These are phyloP conservation scores for Mionectes macconnelli DNA, from an alignment of 2,113 vertebrate genomes.

Conservation along the genomic window DNA sequence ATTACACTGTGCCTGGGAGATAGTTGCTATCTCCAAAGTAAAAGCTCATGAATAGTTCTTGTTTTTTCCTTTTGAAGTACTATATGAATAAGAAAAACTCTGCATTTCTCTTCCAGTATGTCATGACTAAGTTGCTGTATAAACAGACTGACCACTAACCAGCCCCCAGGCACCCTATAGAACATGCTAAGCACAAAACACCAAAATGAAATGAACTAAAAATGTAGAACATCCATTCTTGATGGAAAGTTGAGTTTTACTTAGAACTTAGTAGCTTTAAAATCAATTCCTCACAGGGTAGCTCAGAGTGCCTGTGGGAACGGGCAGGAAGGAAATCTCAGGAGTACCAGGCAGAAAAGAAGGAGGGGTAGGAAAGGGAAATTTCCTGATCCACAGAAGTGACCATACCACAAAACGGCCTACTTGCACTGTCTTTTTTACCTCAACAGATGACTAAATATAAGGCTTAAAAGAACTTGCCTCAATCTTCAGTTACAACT, in stretches of 20 bases:
- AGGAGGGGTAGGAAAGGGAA: not conserved
- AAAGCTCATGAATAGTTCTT: not conserved
- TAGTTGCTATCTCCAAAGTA: not conserved
- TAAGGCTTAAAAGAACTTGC: not conserved
- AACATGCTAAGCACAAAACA: not conserved
- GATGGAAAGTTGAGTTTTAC: not conserved
- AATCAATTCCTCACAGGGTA: not conserved
- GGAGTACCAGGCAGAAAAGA: not conserved
- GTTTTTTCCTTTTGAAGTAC: not conserved
- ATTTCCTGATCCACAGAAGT: not conserved
- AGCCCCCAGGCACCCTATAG: not conserved
- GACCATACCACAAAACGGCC: not conserved
- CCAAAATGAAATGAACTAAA: rapidly evolving
- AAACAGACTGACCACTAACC: not conserved
- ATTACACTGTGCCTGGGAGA: not conserved
- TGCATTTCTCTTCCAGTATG: not conserved
- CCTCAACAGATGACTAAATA: not conserved
- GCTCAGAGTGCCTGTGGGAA: not conserved
- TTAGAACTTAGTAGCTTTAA: not conserved
- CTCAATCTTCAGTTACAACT: not conserved
- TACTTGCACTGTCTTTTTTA: not conserved
- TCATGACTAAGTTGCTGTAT: not conserved
- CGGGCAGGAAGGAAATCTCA: not conserved
- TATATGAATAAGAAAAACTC: not conserved
- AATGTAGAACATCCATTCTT: not conserved